Percentiles rank a stretch among this genome's conserved stretches.
phyloP scores from a whole-genome alignment of 2,888 invertebrate genomes.

The Rhagophthalmus giganteus region DNA sequence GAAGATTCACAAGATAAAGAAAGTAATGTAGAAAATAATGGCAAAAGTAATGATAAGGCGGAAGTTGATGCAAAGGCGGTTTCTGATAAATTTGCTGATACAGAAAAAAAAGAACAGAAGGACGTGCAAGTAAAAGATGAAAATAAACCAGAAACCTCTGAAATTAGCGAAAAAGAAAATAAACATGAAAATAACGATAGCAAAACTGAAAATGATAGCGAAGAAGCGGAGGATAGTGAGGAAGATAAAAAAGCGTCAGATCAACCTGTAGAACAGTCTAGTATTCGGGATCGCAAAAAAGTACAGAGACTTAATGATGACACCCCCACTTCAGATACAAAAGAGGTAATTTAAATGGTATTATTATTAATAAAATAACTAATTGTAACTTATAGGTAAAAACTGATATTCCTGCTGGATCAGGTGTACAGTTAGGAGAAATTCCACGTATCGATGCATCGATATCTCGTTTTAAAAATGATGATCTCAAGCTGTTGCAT shows the following conservation, averaged over 20 bases:
- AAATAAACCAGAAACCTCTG: constrained; percentile 30
- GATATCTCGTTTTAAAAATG: constrained; percentile 65
- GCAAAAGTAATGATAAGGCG: constrained; percentile 25
- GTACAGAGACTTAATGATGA: constrained; percentile 50
- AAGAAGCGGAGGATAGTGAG: constrained; percentile 40
- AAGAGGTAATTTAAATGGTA: no score
- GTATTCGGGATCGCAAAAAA: constrained; percentile 51
- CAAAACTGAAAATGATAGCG: constrained; percentile 40
- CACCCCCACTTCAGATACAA: constrained; percentile 25
- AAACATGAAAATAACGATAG: constrained; percentile 32
- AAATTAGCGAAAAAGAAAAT: constrained; percentile 8
- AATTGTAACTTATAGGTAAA: constrained; percentile 36
- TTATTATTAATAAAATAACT: constrained; percentile 4
- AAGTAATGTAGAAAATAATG: constrained; percentile 28
- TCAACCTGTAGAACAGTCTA: constrained; percentile 50
- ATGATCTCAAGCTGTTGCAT: constrained; percentile 70
- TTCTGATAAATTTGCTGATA: constrained; percentile 28
- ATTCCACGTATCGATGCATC: constrained; percentile 69
- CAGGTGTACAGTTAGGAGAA: constrained; percentile 68
- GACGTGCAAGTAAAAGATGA: no score
- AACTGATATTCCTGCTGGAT: constrained; percentile 61
- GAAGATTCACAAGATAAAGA: constrained; percentile 32
- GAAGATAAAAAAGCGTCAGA: constrained; percentile 45
- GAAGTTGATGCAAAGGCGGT: constrained; percentile 36
- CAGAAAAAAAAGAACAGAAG: constrained; percentile 19